Percentiles rank a stretch among this genome's conserved stretches.
These are phyloP conservation scores for Saccopteryx leptura DNA, from an alignment of 2,113 vertebrate genomes.

Conservation along the genomic window DNA sequence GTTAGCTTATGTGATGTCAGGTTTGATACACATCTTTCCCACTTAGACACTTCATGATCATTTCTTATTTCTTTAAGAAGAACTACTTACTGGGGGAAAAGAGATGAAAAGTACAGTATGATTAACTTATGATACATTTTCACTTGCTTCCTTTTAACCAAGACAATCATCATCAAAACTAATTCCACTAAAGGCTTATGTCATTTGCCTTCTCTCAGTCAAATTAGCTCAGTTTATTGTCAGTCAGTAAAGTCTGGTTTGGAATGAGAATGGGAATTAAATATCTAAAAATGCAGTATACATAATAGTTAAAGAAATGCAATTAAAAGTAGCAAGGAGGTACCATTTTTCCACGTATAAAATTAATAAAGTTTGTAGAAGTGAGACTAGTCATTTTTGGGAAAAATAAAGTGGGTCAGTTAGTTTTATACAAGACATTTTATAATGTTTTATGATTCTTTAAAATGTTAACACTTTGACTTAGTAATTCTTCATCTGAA, in stretches of 20 bases:
- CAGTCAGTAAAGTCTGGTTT: slow-evolving; percentile 39
- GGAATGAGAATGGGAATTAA: slow-evolving; percentile 48
- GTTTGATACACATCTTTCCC: neutral
- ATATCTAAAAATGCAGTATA: slow-evolving; percentile 13
- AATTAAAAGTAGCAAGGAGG: neutral
- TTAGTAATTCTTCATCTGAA: neutral
- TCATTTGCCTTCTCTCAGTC: neutral
- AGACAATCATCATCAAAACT: slow-evolving; percentile 10
- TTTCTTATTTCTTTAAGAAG: slow-evolving; percentile 44
- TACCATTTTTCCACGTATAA: neutral
- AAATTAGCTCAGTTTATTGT: slow-evolving; percentile 39
- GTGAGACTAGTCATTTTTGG: neutral
- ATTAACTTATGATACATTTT: slow-evolving; percentile 29
- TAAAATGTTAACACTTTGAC: neutral
- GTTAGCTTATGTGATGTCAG: neutral
- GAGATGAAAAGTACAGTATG: neutral
- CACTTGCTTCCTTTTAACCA: neutral
- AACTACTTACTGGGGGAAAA: neutral
- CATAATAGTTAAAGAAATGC: neutral
- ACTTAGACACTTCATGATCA: neutral
- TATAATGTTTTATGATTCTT: neutral
- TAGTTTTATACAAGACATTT: neutral
- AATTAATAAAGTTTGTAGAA: slow-evolving; percentile 16
- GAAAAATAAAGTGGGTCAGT: neutral
- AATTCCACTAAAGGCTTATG: neutral